Conservation (phyloP, 2,888 invertebrate genomes). For the Hypsopygia costalis region DNA sequence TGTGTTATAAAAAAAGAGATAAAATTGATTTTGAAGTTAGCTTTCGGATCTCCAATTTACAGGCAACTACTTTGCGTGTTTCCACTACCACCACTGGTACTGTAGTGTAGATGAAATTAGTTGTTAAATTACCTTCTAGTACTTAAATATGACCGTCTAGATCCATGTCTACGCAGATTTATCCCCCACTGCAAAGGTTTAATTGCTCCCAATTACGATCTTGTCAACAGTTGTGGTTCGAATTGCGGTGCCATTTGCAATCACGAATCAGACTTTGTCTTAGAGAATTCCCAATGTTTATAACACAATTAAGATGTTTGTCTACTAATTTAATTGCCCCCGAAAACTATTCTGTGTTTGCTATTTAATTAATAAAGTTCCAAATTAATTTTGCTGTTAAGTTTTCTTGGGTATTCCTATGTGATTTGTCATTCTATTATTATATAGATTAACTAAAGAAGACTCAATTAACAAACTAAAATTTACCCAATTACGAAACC, state of each 20-base stretch:
- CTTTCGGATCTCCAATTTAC: too few species aligned
- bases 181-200: neutral
- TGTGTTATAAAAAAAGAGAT: too few species aligned
- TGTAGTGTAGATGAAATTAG: too few species aligned
- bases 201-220: constrained; percentile 12
- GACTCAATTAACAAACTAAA: too few species aligned
- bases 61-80: too few species aligned
- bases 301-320: constrained; percentile 37
- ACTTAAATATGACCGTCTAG: neutral
- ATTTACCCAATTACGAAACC: too few species aligned
- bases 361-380: neutral
- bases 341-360: constrained; percentile 2
- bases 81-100: too few species aligned
- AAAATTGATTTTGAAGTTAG: too few species aligned
- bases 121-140: too few species aligned
- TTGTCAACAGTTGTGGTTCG: constrained; percentile 10
- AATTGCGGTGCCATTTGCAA: constrained; percentile 12
- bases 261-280: constrained; percentile 20
- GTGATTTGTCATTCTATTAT: too few species aligned
- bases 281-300: constrained; percentile 23
- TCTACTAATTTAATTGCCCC: constrained; percentile 20
- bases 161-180: neutral
- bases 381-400: neutral
- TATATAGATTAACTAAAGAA: too few species aligned
- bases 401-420: too few species aligned